phyloP scores from a whole-genome alignment of 2,113 vertebrate species.

The Bos indicus region DNA sequence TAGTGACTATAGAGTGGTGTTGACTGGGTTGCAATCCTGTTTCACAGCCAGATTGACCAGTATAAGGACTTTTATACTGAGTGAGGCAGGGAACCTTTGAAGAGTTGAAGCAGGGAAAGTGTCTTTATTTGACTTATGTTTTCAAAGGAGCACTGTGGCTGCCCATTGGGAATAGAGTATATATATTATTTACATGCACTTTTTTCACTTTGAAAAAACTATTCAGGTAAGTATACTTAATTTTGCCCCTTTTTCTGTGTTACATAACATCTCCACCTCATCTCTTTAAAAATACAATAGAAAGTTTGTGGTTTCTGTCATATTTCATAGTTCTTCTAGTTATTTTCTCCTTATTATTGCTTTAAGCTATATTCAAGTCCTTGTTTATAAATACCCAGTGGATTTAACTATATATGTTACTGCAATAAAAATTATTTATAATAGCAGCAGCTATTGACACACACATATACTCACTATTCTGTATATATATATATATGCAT shows the following conservation, averaged over 20 bases:
- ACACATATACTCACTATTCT: background rate
- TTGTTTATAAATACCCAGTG: background rate
- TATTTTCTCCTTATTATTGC: background rate
- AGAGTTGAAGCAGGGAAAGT: background rate
- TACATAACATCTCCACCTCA: background rate
- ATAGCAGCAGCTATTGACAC: background rate
- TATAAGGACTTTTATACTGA: background rate
- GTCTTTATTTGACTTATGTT: background rate
- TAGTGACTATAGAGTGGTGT: background rate
- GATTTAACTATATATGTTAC: background rate
- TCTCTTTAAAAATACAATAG: background rate
- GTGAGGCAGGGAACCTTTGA: background rate
- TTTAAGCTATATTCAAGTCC: background rate
- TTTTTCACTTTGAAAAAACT: background rate
- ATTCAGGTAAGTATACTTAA: background rate
- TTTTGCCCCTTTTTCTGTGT: background rate
- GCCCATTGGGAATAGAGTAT: background rate
- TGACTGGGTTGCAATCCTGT: background rate
- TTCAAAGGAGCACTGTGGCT: background rate
- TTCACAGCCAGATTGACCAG: background rate
- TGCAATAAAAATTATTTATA: background rate
- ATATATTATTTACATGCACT: background rate
- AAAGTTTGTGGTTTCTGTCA: background rate
- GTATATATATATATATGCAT: background rate
- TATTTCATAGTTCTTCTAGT: background rate